A percentile compares a stretch with the other conserved stretches of the same genome.
These are phyloP conservation scores for Paragorgia papillata DNA, from an alignment of 92 coral and sea anemone species.

Conservation along the genomic window DNA sequence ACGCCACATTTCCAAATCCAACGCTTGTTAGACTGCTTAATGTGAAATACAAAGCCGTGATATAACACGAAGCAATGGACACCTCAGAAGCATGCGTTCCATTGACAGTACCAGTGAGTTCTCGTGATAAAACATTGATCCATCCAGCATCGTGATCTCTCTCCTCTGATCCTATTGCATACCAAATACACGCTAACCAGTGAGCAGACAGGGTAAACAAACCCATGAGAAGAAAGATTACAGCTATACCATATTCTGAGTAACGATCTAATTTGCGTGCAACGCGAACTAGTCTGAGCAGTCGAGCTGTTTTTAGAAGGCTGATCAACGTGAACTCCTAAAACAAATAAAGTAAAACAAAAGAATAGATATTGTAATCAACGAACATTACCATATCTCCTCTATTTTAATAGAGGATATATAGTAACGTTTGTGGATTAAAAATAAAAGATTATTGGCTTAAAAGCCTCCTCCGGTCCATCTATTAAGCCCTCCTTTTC, in stretches of 20 bases:
- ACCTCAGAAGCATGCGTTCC: conserved; percentile 53
- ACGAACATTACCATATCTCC: too few relatives aligned
- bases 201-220: conserved; percentile 88
- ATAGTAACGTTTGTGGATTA: too few relatives aligned
- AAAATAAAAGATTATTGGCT: too few relatives aligned
- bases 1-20: conserved; percentile 95
- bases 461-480: too few relatives aligned
- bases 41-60: conserved; percentile 86
- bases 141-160: conserved; percentile 61
- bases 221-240: conserved; percentile 85
- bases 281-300: conserved; percentile 93
- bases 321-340: conserved; percentile 87
- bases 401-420: too few relatives aligned
- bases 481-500: too few relatives aligned
- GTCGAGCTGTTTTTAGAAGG: conserved; percentile 87
- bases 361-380: background rate
- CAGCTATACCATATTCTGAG: conserved; percentile 97
- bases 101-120: conserved; percentile 40
- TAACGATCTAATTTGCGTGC: conserved; percentile 95
- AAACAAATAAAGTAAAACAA: background rate
- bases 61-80: conserved; percentile 59
- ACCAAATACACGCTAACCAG: conserved; percentile 98
- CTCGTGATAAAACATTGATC: conserved; percentile 62
- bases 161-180: conserved; percentile 74
- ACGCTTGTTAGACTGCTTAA: conserved; percentile 93